These are phyloP conservation scores for Zapus hudsonius DNA, from an alignment of 2,113 vertebrate genomes.

Conservation along the genomic window DNA sequence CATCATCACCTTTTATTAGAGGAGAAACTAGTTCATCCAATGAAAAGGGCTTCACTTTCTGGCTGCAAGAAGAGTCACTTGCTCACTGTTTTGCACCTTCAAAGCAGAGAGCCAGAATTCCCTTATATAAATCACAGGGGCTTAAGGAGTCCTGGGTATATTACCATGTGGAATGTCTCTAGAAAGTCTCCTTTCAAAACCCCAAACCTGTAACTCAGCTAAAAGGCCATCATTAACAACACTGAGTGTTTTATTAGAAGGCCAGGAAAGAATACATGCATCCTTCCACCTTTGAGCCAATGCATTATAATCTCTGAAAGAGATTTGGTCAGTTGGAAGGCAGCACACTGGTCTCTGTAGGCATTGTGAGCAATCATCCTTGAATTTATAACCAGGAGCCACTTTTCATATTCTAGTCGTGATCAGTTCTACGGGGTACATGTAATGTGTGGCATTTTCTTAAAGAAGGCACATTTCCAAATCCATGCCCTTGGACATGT, in stretches of 20 bases:
- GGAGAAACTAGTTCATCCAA: not conserved
- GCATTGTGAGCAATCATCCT: not conserved
- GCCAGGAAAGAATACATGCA: not conserved
- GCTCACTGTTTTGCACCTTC: not conserved
- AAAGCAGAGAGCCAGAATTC: not conserved
- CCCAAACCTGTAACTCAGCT: not conserved
- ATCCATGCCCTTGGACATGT: conserved; percentile 11
- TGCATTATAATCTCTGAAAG: conserved; percentile 32
- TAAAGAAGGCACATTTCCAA: conserved; percentile 44
- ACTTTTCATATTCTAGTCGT: conserved; percentile 36
- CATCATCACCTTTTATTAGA: not conserved
- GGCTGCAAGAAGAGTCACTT: not conserved
- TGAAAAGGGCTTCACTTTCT: not conserved
- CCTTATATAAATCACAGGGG: not conserved
- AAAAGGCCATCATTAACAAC: not conserved
- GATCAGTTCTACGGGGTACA: not conserved
- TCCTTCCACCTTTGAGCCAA: not conserved
- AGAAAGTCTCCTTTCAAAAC: not conserved
- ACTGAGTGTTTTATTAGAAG: not conserved
- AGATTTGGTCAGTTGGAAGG: not conserved
- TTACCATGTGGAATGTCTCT: not conserved
- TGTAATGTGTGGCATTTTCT: conserved; percentile 41
- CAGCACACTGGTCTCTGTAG: not conserved
- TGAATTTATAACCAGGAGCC: conserved; percentile 35
- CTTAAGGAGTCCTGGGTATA: not conserved